Percentiles rank a stretch among this genome's conserved stretches.
Evolutionary conservation across 37 sponge, comb jelly and placozoan species (phyloP).

Genomic region (Haliclona indistincta): DNA sequence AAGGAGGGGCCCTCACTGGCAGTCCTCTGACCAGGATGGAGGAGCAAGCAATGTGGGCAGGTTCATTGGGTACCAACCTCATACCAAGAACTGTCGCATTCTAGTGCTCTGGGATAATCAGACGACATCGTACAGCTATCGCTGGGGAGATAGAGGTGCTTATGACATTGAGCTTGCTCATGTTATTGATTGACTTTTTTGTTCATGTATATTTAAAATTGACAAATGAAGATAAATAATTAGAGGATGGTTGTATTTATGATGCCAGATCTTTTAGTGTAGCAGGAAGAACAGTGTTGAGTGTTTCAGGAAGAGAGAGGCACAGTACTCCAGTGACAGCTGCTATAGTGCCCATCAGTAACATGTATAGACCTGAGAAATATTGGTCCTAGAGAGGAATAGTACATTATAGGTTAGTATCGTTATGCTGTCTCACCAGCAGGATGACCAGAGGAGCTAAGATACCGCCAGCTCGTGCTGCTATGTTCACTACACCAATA

Average conservation of each 20-base stretch:
- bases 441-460: conserved; percentile 48
- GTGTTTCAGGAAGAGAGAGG: conserved; percentile 70
- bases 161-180: too few species aligned
- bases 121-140: conserved; percentile 10
- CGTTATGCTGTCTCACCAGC: conserved; percentile 9
- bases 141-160: conserved; percentile 23
- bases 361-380: conserved; percentile 33
- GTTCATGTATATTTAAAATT: too few species aligned
- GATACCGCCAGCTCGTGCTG: conserved; percentile 54
- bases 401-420: background rate
- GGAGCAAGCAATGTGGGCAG: background rate
- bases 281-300: conserved; percentile 47
- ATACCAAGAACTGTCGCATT: too few species aligned
- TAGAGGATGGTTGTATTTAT: too few species aligned
- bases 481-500: conserved; percentile 17
- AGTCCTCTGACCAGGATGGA: conserved; percentile 19
- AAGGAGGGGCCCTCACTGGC: background rate
- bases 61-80: background rate
- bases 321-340: conserved; percentile 27
- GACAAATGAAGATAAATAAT: too few species aligned
- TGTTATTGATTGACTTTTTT: too few species aligned
- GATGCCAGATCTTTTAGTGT: conserved; percentile 59
- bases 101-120: background rate
- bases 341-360: conserved; percentile 51
- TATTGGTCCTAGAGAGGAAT: conserved; percentile 9